Conservation (phyloP, 2,888 invertebrate species). For the Sinotaia quadrata region DNA sequence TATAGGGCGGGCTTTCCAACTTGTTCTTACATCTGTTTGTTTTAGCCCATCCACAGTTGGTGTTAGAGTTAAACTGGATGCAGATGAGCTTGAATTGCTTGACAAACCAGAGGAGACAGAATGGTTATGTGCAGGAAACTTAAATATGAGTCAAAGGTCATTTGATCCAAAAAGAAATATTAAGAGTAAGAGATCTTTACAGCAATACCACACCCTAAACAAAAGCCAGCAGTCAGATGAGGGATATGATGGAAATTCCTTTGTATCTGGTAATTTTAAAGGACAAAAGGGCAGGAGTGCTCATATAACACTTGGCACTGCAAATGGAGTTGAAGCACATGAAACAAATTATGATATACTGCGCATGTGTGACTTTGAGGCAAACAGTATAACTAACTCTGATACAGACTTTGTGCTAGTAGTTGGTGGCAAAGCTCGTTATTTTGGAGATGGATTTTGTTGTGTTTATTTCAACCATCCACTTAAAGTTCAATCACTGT, state of each 20-base stretch:
- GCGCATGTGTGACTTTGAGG: constrained; percentile 38
- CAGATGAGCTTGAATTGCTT: constrained; percentile 58
- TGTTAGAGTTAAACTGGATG: constrained; percentile 63
- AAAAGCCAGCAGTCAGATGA: no score
- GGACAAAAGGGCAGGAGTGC: constrained; percentile 44
- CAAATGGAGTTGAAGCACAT: constrained; percentile 38
- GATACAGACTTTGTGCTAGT: constrained; percentile 24
- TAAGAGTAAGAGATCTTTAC: background rate
- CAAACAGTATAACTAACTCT: background rate
- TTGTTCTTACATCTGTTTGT: constrained; percentile 62
- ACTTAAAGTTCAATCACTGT: constrained; percentile 25
- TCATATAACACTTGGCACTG: constrained; percentile 54
- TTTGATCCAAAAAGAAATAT: background rate
- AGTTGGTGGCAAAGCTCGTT: constrained; percentile 31
- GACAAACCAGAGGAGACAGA: constrained; percentile 51
- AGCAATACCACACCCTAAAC: no score
- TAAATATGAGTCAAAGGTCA: background rate
- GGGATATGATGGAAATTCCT: background rate
- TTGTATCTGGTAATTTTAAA: background rate
- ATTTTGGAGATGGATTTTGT: constrained; percentile 39
- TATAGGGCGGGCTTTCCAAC: constrained; percentile 51
- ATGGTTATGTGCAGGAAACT: constrained; percentile 27
- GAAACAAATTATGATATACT: constrained; percentile 44
- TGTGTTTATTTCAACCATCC: constrained; percentile 39
- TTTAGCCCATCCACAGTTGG: constrained; percentile 66